Conservation (phyloP, 2,797 vertebrate species). For the Pelobates cultripes region DNA sequence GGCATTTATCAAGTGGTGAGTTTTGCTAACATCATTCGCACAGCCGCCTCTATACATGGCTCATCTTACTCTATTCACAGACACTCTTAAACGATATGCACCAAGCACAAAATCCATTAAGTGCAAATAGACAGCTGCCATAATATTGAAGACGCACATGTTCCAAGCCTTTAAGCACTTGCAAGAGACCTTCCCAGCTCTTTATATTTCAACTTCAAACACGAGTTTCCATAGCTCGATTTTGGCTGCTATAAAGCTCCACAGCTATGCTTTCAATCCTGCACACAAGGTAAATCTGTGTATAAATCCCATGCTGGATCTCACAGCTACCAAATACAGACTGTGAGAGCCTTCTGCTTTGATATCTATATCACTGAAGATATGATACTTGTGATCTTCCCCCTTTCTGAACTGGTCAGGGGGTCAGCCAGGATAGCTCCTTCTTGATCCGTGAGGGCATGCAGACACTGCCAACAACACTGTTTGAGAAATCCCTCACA, state of each 20-base stretch:
- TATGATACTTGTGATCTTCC: constrained; percentile 39
- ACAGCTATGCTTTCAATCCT: constrained; percentile 27
- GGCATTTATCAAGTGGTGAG: constrained; percentile 43
- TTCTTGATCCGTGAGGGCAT: neutral
- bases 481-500: neutral
- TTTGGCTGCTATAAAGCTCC: constrained; percentile 10
- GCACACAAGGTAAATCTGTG: constrained; percentile 45
- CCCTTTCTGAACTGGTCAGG: constrained; percentile 11
- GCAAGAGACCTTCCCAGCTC: constrained; percentile 34
- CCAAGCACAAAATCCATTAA: constrained; percentile 38
- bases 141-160: constrained; percentile 34
- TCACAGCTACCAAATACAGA: constrained; percentile 42
- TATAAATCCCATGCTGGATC: constrained; percentile 33
- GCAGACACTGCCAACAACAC: neutral
- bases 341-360: constrained; percentile 30
- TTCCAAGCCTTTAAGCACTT: constrained; percentile 32
- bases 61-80: constrained; percentile 28
- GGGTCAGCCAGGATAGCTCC: neutral
- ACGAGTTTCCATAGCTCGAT: constrained; percentile 25
- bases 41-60: constrained; percentile 15
- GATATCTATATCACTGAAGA: constrained; percentile 44
- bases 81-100: constrained; percentile 29
- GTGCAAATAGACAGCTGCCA: constrained; percentile 40
- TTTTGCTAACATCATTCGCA: constrained; percentile 36
- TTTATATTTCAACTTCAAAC: constrained; percentile 55